Base-by-base conservation (phyloP, 2,797 vertebrate species). In the Dryobates pubescens region DNA sequence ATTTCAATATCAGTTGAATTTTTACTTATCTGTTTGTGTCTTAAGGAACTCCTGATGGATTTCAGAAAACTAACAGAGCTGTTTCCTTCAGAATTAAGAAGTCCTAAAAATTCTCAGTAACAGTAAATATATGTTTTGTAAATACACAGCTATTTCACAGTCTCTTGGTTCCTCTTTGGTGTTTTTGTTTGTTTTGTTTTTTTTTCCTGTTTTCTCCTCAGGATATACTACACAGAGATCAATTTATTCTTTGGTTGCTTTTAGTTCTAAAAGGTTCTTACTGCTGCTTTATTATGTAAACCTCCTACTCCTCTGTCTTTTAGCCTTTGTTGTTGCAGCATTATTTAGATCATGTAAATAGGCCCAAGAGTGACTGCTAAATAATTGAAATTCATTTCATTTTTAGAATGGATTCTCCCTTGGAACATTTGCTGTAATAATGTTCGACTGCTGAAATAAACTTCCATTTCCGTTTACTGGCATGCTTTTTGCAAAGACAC, bases 361-460 rank as follows among this genome's bases (percentile, higher is more conserved):
- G 64, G 41, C 51, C 61, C 53, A 7, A 83, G 62, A 95, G 67
- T 45, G 90, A 45, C 62, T 75, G 58, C 78, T 93, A 87, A 95
- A 92, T 92, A 94, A 93, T 10, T 94, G 53, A 93, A 94, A 77
- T 92, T 74, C 19, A 81, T 53, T 95, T 88, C 43, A 88, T 73
- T 90, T 91, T 93, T 75, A 87, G 92, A 94, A 87, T 74, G 68
- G 78, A 90, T 27, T 84, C 38, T 62, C 57, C 73, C 61, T 75
- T 91, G 71, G 53, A 90, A 88, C 38, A 64, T 77, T 81, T 59
- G n/a, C 27, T 38, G 6, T 54, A 88, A 82, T 59, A 65, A 83
- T 47, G 34, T 88, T 78, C 43, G 67, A 61, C 8, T 91, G 70
- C 76, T 11, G 3, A 90, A 95, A 92, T 91, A 94, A 57, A 77